A percentile compares a stretch with the other conserved stretches of the same genome.
These are phyloP conservation scores for Napeogenes inachia DNA, from an alignment of 2,888 invertebrate genomes.

Conservation along the genomic window DNA sequence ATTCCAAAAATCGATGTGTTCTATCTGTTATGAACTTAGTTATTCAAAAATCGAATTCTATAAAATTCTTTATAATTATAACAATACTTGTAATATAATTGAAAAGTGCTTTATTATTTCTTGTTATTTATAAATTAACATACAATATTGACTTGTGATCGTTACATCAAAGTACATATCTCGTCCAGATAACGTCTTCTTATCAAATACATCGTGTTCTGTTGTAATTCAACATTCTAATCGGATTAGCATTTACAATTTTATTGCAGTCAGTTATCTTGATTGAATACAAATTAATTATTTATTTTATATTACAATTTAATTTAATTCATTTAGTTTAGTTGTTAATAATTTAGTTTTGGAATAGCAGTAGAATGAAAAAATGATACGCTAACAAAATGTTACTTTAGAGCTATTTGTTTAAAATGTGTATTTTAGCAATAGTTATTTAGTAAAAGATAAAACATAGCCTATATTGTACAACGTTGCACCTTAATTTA, in stretches of 20 bases:
- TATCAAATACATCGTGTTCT: conserved; percentile 27
- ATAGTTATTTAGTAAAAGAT: no score
- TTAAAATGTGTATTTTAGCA: no score
- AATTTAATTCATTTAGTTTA: conserved; percentile 14
- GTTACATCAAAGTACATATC: conserved; percentile 12
- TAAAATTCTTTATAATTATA: no score
- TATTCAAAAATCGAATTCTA: no score
- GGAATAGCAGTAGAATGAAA: no score
- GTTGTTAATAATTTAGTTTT: background rate
- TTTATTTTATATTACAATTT: conserved; percentile 12
- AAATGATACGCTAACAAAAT: no score
- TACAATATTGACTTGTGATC: background rate
- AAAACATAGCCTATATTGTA: no score
- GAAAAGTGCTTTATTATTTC: no score
- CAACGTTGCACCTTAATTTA: conserved; percentile 23
- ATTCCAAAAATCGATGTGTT: no score
- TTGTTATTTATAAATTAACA: background rate
- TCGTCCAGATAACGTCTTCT: conserved; percentile 16
- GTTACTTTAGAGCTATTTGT: no score
- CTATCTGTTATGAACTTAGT: no score
- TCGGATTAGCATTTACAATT: conserved; percentile 52
- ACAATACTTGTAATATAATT: no score
- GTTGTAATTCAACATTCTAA: conserved; percentile 32
- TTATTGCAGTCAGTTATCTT: conserved; percentile 57
- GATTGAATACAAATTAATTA: conserved; percentile 47